These are phyloP conservation scores for Eidolon dupreanum DNA, from an alignment of 2,797 vertebrate genomes.

Conservation along the genomic window DNA sequence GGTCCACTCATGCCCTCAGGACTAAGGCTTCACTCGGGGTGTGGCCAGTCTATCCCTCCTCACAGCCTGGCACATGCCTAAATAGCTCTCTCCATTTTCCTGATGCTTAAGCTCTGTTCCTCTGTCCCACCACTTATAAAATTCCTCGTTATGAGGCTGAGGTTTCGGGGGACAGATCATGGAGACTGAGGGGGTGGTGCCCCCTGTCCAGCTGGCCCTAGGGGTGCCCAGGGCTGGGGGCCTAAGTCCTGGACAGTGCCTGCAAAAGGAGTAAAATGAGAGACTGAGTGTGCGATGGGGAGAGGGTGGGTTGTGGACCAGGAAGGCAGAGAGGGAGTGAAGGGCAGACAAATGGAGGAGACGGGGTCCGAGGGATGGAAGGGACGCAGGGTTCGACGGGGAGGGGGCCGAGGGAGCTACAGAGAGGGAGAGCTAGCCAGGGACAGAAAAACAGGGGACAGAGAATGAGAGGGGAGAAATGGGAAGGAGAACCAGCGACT, in stretches of 20 bases:
- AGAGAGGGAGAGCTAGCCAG: background rate
- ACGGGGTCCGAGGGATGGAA: background rate
- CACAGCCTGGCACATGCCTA: background rate
- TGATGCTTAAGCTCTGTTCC: slow-evolving; percentile 7
- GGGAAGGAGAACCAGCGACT: background rate
- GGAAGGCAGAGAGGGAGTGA: background rate
- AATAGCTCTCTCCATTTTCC: background rate
- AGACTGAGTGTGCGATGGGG: background rate
- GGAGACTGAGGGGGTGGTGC: background rate
- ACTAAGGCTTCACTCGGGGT: background rate
- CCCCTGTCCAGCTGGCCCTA: background rate
- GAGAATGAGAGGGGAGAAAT: background rate
- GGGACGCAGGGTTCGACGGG: too few relatives aligned
- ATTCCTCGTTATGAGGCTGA: background rate
- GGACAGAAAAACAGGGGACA: background rate
- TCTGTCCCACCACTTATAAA: slow-evolving; percentile 31
- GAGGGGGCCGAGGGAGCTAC: background rate
- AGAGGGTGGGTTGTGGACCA: background rate
- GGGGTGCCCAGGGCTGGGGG: background rate
- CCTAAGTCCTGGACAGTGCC: background rate
- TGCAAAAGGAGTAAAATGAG: background rate
- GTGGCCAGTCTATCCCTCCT: background rate
- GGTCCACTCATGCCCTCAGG: background rate
- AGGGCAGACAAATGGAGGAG: background rate
- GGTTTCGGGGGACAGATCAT: background rate